Conservation (phyloP, 2,113 vertebrate genomes). For the Chitala chitala region DNA sequence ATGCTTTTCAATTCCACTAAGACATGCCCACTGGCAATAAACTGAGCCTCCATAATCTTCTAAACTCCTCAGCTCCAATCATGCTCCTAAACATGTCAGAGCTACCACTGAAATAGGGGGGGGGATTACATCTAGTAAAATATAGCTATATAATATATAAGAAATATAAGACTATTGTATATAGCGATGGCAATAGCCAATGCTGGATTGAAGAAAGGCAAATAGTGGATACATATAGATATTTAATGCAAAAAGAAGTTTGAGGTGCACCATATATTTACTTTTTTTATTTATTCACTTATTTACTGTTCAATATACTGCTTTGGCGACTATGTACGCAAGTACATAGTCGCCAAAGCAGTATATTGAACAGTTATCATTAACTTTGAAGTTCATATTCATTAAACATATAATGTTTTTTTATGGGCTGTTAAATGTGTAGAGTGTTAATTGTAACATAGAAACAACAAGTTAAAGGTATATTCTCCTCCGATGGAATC, state of each 20-base stretch:
- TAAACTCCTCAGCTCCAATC: conserved; percentile 51
- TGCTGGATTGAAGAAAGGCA: not conserved
- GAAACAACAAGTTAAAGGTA: no score
- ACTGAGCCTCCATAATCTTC: conserved; percentile 50
- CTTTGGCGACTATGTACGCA: no score
- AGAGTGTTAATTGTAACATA: no score
- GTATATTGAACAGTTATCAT: no score
- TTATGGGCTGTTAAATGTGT: no score
- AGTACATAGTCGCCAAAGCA: no score
- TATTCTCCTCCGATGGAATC: no score
- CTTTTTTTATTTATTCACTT: conserved; percentile 19
- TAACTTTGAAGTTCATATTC: not conserved
- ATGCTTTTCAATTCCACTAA: conserved; percentile 54
- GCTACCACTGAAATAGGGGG: not conserved
- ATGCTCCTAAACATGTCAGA: conserved; percentile 37
- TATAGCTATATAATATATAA: not conserved
- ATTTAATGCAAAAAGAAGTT: conserved; percentile 18
- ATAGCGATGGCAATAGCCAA: not conserved
- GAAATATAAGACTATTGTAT: no score
- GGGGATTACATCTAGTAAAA: not conserved
- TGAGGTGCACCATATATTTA: conserved; percentile 29
- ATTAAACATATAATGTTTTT: no score
- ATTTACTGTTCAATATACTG: no score
- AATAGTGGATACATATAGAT: conserved; percentile 2
- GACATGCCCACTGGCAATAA: conserved; percentile 60